Evolutionary conservation across 2,113 vertebrate genomes (phyloP).

Genomic region (Aplodontia rufa): DNA sequence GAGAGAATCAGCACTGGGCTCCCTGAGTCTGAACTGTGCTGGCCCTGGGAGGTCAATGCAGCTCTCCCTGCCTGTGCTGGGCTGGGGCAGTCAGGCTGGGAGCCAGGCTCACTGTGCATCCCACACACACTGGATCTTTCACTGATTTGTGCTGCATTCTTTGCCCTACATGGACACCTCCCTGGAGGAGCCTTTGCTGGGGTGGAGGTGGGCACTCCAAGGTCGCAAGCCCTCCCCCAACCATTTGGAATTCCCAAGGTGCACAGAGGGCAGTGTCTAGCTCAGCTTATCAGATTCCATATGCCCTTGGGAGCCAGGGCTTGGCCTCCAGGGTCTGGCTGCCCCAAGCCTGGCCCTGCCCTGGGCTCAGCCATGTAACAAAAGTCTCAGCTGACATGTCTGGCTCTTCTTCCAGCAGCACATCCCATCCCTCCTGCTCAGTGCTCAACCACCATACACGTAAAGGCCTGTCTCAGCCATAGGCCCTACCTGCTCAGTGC

Average conservation of each 20-base stretch:
- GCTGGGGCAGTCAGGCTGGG: background rate
- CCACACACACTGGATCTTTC: no score
- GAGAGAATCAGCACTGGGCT: background rate
- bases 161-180: background rate
- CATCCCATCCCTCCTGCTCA: no score
- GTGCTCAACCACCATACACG: background rate
- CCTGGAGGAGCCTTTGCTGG: background rate
- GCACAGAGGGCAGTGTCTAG: no score
- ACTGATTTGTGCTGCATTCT: background rate
- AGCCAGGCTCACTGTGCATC: fast-evolving
- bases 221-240: background rate
- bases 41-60: background rate
- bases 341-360: background rate
- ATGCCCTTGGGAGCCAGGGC: background rate
- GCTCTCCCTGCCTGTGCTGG: background rate
- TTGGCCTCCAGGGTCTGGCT: background rate
- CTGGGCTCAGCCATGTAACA: background rate
- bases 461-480: background rate
- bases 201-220: background rate
- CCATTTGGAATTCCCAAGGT: background rate
- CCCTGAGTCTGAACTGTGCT: background rate
- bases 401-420: no score
- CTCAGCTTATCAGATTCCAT: background rate
- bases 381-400: no score
- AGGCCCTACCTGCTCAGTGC: background rate